Evolutionary conservation across 2,113 vertebrate species (phyloP).

Genomic region (Kryptolebias marmoratus): DNA sequence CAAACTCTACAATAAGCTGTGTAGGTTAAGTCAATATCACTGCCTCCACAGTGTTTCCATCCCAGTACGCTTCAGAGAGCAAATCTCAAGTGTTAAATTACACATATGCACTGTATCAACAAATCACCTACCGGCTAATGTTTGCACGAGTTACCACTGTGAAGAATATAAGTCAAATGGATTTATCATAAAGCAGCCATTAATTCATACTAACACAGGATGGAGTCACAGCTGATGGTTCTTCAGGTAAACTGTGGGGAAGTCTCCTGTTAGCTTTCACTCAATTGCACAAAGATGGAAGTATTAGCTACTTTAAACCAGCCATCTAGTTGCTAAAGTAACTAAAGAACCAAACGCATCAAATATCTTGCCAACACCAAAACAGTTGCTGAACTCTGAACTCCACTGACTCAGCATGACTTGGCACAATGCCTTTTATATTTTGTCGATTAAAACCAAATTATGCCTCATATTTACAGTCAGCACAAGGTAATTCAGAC

Average conservation of each 20-base stretch:
- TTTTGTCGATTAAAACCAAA: too few species aligned
- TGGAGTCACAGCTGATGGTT: background rate
- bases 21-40: background rate
- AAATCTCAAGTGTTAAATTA: slow-evolving; percentile 2
- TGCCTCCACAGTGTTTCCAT: background rate
- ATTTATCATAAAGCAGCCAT: background rate
- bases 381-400: background rate
- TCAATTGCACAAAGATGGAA: slow-evolving; percentile 8
- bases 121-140: background rate
- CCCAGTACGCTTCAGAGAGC: background rate
- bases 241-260: slow-evolving; percentile 1
- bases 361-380: background rate
- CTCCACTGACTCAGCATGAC: background rate
- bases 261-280: slow-evolving; percentile 10
- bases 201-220: slow-evolving; percentile 9
- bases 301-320: background rate
- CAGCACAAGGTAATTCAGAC: too few species aligned
- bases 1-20: slow-evolving; percentile 14
- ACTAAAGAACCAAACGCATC: slow-evolving; percentile 3
- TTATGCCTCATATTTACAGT: too few species aligned
- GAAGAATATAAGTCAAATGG: slow-evolving; percentile 1
- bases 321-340: background rate
- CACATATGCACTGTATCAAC: background rate
- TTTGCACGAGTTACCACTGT: background rate
- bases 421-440: too few species aligned